Percentiles rank a stretch among this genome's conserved stretches.
Conservation (phyloP, 2,888 invertebrate genomes). For the Drosophila pegasa region DNA sequence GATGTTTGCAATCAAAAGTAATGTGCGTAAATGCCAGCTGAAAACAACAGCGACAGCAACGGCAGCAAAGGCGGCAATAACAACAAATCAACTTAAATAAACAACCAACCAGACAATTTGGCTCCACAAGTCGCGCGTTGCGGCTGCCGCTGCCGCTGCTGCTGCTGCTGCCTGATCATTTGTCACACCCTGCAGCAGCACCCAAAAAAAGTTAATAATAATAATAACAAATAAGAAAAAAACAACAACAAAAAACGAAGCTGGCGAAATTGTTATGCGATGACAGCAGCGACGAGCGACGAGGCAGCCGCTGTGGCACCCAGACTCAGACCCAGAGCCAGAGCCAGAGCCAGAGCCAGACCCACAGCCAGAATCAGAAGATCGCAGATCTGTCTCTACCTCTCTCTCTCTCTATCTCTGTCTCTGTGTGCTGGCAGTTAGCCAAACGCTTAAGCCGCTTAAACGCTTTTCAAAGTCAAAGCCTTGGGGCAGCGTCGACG, state of each 20-base stretch:
- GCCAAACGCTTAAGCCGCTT: conserved; percentile 68
- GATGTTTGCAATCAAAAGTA: conserved; percentile 15
- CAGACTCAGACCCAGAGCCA: conserved; percentile 11
- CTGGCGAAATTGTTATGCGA: conserved; percentile 76
- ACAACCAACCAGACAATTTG: conserved; percentile 78
- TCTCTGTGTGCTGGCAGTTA: conserved; percentile 8
- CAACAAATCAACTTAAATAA: conserved; percentile 73
- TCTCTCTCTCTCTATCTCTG: not conserved
- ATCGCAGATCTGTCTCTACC: conserved; percentile 37
- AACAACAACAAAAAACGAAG: conserved; percentile 27
- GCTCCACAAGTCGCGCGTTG: conserved; percentile 72
- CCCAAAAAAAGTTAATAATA: conserved; percentile 59
- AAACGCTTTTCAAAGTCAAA: conserved; percentile 78
- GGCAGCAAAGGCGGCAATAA: conserved; percentile 42
- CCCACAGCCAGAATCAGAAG: conserved; percentile 14
- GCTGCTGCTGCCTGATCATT: conserved; percentile 61
- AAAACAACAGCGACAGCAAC: conserved; percentile 24
- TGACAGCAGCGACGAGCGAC: conserved; percentile 68
- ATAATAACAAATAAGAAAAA: conserved; percentile 59
- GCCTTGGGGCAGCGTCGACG: conserved; percentile 70
- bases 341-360: conserved; percentile 12
- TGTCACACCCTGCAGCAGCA: conserved; percentile 75
- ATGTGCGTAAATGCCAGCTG: conserved; percentile 52
- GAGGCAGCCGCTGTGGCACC: conserved; percentile 50
- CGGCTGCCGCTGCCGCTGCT: conserved; percentile 32